Percentiles rank a stretch among this genome's conserved stretches.
Conservation (phyloP, 2,113 vertebrate species). For the Mionectes macconnelli region DNA sequence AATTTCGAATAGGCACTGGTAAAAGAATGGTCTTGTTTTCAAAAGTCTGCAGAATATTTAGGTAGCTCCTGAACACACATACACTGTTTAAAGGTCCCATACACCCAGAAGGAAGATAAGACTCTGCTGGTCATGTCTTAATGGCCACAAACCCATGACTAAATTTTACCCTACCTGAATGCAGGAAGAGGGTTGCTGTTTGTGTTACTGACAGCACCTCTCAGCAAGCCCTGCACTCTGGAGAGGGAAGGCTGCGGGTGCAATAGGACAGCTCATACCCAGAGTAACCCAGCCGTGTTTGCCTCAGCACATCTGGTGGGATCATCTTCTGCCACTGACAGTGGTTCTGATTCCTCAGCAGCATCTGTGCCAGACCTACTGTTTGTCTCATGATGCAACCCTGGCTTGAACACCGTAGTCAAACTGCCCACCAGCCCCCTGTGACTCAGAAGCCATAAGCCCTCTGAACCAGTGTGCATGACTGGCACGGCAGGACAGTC, state of each 20-base stretch:
- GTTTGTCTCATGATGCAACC: not conserved
- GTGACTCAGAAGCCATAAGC: not conserved
- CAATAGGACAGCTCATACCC: not conserved
- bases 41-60: not conserved
- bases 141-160: not conserved
- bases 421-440: not conserved
- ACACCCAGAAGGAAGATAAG: not conserved
- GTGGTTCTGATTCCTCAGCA: not conserved
- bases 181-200: rapidly evolving
- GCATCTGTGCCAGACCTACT: not conserved
- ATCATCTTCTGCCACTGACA: not conserved
- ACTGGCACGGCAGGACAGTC: not conserved
- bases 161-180: not conserved
- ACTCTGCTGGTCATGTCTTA: not conserved
- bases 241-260: rapidly evolving
- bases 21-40: not conserved
- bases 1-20: not conserved
- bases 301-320: not conserved
- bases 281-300: rapidly evolving
- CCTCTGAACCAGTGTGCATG: not conserved
- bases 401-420: not conserved
- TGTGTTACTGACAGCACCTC: not conserved
- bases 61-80: not conserved
- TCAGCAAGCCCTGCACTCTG: not conserved
- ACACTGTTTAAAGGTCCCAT: not conserved